phyloP scores from a whole-genome alignment of 2,888 invertebrate genomes.

The Volucella inanis region DNA sequence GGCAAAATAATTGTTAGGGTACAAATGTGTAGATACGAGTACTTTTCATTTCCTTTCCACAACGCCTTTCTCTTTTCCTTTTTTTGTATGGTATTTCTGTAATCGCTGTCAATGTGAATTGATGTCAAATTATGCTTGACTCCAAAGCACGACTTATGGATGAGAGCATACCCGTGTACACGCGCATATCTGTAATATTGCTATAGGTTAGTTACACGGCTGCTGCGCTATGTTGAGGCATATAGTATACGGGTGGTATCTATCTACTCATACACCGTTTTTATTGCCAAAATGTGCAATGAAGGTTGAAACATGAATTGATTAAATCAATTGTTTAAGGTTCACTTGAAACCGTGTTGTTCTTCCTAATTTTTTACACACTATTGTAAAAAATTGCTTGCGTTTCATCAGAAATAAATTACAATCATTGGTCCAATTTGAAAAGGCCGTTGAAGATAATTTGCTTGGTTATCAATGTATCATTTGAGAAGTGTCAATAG shows the following conservation, averaged over 20 bases:
- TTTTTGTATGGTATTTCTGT: neutral
- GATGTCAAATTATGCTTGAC: slow-evolving; percentile 37
- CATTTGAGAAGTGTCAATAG: too few species aligned
- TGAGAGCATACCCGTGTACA: neutral
- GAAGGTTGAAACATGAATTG: slow-evolving; percentile 28
- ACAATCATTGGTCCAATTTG: too few species aligned
- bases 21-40: slow-evolving; percentile 25
- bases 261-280: neutral
- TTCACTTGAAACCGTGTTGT: too few species aligned
- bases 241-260: neutral
- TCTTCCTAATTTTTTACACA: too few species aligned
- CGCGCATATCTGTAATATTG: slow-evolving; percentile 9
- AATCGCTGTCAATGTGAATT: slow-evolving; percentile 37
- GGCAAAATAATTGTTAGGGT: neutral
- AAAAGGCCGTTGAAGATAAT: too few species aligned
- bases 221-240: neutral
- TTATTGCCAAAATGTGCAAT: slow-evolving; percentile 42
- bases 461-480: too few species aligned
- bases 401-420: too few species aligned
- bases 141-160: neutral
- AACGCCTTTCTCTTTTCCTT: slow-evolving; percentile 27
- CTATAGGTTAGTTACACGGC: slow-evolving; percentile 54
- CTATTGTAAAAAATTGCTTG: too few species aligned
- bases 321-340: too few species aligned
- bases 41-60: slow-evolving; percentile 17